These are phyloP conservation scores for Oreonectes daqikongensis DNA, from an alignment of 2,797 vertebrate species.

Conservation along the genomic window DNA sequence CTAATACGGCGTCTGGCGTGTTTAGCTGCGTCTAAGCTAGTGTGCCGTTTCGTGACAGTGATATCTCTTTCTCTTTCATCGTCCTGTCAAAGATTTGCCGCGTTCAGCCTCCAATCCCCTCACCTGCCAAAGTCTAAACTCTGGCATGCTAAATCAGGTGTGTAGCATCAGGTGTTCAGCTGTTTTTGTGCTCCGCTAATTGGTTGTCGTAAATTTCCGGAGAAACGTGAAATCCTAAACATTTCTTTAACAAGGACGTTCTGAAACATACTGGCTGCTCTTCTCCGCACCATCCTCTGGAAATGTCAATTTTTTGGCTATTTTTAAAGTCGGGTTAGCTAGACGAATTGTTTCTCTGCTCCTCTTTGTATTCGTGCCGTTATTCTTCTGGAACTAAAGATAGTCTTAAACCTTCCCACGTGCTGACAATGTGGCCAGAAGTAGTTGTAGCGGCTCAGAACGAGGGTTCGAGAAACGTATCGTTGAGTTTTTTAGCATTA, in stretches of 20 bases:
- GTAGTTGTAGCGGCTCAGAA: not conserved
- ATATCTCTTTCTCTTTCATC: slow-evolving; percentile 42
- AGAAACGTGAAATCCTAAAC: not conserved
- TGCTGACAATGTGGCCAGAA: not conserved
- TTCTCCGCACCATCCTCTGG: not conserved
- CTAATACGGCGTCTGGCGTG: slow-evolving; percentile 11
- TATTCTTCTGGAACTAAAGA: slow-evolving; percentile 2
- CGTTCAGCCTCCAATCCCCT: slow-evolving; percentile 9
- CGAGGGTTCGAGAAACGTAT: not conserved
- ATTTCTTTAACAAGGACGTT: slow-evolving; percentile 27
- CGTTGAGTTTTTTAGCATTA: not conserved
- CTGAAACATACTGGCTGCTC: not conserved
- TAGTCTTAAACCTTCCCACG: not conserved
- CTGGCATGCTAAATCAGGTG: slow-evolving; percentile 27
- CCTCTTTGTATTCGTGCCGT: not conserved
- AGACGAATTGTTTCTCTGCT: not conserved
- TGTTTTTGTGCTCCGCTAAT: slow-evolving; percentile 29
- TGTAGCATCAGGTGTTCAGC: slow-evolving; percentile 23
- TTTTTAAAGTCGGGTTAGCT: slow-evolving; percentile 30
- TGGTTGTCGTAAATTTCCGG: slow-evolving; percentile 33
- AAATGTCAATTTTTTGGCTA: slow-evolving; percentile 25
- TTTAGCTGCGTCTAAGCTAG: slow-evolving; percentile 13
- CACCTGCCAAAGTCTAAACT: slow-evolving; percentile 36
- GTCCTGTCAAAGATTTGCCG: slow-evolving; percentile 13
- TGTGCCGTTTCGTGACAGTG: slow-evolving; percentile 10